Conservation (phyloP, 2,888 invertebrate genomes). For the Tridacna crocea region DNA sequence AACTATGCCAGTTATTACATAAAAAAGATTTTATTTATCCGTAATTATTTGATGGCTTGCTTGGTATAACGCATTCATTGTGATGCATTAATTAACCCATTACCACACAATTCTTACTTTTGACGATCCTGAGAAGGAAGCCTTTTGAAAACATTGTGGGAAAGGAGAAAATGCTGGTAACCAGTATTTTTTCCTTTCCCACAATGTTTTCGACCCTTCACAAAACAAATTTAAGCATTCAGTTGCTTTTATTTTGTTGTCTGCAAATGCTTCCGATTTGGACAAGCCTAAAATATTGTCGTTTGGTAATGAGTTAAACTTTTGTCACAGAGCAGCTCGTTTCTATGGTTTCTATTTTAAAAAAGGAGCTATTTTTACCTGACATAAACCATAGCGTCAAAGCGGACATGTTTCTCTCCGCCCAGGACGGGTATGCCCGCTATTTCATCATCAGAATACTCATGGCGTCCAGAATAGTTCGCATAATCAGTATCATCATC, state of each 20-base stretch:
- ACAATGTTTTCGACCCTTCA: too few relatives aligned
- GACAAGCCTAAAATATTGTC: too few relatives aligned
- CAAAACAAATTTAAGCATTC: too few relatives aligned
- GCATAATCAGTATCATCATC: not conserved
- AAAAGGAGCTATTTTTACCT: not conserved
- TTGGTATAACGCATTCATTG: too few relatives aligned
- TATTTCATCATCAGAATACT: not conserved
- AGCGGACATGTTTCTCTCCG: constrained; percentile 10
- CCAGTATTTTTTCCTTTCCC: not conserved
- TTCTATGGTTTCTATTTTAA: not conserved
- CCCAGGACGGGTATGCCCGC: constrained; percentile 5
- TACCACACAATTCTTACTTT: too few relatives aligned
- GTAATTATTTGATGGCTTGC: too few relatives aligned
- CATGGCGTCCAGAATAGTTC: not conserved
- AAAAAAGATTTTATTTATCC: too few relatives aligned
- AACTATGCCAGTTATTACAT: too few relatives aligned
- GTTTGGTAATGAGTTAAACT: not conserved
- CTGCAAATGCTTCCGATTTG: too few relatives aligned
- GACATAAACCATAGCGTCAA: constrained; percentile 6
- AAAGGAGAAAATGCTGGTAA: not conserved
- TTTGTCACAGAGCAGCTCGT: not conserved
- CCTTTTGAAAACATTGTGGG: not conserved
- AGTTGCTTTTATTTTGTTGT: too few relatives aligned
- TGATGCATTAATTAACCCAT: too few relatives aligned
- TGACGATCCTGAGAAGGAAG: too few relatives aligned